Evolutionary conservation across 2,797 vertebrate genomes (phyloP).

Genomic region (Crypturellus tataupa): DNA sequence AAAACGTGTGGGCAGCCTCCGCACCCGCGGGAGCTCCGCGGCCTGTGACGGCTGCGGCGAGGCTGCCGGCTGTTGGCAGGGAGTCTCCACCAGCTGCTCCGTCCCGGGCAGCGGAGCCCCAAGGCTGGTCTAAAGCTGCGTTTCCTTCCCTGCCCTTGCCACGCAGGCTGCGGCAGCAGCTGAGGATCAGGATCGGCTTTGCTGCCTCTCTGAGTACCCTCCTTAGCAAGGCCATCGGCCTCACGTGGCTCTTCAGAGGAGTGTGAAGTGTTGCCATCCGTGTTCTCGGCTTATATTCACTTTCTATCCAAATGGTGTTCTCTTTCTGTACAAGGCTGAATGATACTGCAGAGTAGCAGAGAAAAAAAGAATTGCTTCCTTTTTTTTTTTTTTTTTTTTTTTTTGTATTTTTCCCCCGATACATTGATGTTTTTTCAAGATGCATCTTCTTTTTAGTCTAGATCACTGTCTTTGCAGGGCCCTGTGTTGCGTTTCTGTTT

Average conservation of each 20-base stretch:
- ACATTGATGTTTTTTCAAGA: not conserved
- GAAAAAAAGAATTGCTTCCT: accelerated
- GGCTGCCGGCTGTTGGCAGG: not conserved
- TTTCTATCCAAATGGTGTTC: not conserved
- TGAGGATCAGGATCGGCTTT: accelerated
- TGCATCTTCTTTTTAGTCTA: not conserved
- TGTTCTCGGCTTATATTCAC: not conserved
- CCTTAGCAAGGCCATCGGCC: not conserved
- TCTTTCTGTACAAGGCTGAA: not conserved
- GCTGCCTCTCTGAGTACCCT: not conserved
- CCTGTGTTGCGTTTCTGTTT: not conserved
- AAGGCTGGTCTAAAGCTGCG: not conserved
- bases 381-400: not conserved
- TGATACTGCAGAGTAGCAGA: not conserved
- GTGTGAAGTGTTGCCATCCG: accelerated
- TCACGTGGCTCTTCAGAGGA: not conserved
- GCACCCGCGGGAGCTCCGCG: not conserved
- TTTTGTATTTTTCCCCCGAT: not conserved
- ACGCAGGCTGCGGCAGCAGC: not conserved
- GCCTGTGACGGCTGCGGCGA: not conserved
- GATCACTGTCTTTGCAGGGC: not conserved
- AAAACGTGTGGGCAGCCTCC: not conserved
- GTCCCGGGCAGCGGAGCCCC: not conserved
- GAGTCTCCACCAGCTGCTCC: not conserved
- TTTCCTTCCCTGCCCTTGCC: not conserved